Conservation (phyloP, 1,140 invertebrate species). For the Heliconius congener region DNA sequence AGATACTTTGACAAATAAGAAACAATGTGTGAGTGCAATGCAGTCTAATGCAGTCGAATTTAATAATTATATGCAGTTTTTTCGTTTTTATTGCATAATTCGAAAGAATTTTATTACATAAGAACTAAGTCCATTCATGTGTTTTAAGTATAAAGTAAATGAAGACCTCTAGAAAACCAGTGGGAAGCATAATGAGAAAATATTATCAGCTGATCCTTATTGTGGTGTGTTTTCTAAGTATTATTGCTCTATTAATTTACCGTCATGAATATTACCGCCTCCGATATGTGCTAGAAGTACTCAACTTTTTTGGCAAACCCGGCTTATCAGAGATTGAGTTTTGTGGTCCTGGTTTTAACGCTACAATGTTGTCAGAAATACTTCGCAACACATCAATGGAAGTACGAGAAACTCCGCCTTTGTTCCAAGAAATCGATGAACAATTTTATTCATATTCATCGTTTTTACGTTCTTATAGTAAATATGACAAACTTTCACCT, state of each 20-base stretch:
- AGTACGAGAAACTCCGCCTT: slow-evolving; percentile 71
- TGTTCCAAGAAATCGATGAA: slow-evolving; percentile 80
- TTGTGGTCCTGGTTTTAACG: slow-evolving; percentile 78
- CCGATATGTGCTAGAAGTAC: slow-evolving; percentile 88
- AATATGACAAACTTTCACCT: slow-evolving; percentile 64
- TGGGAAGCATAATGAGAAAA: slow-evolving; percentile 84
- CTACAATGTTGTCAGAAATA: slow-evolving; percentile 74
- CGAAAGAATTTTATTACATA: neutral
- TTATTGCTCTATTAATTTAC: slow-evolving; percentile 87
- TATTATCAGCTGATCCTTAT: slow-evolving; percentile 88
- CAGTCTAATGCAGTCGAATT: slow-evolving; percentile 19
- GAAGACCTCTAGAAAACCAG: slow-evolving; percentile 66
- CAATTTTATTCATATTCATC: slow-evolving; percentile 82
- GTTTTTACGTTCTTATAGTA: slow-evolving; percentile 79
- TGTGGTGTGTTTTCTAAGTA: slow-evolving; percentile 84
- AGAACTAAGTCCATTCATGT: neutral
- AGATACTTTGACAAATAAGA: neutral
- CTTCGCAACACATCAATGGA: slow-evolving; percentile 72
- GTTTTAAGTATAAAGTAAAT: slow-evolving; percentile 50
- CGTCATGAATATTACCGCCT: slow-evolving; percentile 89
- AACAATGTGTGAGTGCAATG: slow-evolving; percentile 18
- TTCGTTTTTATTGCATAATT: neutral
- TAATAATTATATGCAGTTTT: neutral
- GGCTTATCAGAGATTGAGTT: slow-evolving; percentile 76
- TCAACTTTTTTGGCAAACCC: slow-evolving; percentile 88